Evolutionary conservation across 2,888 invertebrate genomes (phyloP).

Genomic region (Eudasyphora cyanicolor): DNA sequence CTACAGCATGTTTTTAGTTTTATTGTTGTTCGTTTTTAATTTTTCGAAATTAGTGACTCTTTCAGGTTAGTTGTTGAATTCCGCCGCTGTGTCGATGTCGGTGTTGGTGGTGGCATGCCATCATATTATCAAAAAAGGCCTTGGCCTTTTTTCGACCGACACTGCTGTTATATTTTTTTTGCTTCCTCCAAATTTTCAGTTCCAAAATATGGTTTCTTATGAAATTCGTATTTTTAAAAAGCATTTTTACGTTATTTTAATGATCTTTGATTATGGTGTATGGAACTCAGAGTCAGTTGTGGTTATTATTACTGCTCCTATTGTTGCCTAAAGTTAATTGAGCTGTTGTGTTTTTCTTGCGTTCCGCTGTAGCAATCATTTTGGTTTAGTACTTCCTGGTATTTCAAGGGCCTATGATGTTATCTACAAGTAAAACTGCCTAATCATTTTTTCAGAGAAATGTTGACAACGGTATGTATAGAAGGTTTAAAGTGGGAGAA

Average conservation of each 20-base stretch:
- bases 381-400: conserved; percentile 55
- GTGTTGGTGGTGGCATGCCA: background rate
- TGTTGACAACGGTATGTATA: background rate
- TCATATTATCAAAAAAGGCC: conserved; percentile 14
- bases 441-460: conserved; percentile 1
- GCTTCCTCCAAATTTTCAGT: conserved; percentile 31
- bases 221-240: conserved; percentile 45
- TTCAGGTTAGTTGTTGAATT: conserved; percentile 40
- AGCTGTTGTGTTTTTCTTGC: conserved; percentile 39
- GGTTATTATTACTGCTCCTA: conserved; percentile 16
- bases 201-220: conserved; percentile 16
- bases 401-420: background rate
- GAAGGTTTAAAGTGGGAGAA: too few species aligned
- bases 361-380: background rate
- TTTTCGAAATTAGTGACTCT: conserved; percentile 50
- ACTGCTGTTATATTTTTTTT: conserved; percentile 12
- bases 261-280: conserved; percentile 57
- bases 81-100: background rate
- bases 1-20: background rate
- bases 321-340: conserved; percentile 46
- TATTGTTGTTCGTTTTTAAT: conserved; percentile 36
- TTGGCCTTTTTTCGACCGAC: conserved; percentile 8
- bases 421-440: background rate
- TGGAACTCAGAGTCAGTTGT: conserved; percentile 31
- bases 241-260: conserved; percentile 54